These are phyloP conservation scores for Caerostris extrusa DNA, from an alignment of 1,140 invertebrate genomes.

Conservation along the genomic window DNA sequence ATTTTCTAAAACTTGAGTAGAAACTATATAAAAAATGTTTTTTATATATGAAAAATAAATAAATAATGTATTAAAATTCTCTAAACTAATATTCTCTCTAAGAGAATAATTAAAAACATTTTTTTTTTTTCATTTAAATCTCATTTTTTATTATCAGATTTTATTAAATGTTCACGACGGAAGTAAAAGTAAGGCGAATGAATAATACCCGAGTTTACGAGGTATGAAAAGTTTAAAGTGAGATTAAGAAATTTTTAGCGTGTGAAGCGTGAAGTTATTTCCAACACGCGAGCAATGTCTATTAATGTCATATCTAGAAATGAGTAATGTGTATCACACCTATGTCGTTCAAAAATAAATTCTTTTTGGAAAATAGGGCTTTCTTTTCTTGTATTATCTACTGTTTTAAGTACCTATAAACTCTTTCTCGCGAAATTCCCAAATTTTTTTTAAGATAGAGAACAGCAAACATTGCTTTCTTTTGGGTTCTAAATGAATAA, in stretches of 20 bases:
- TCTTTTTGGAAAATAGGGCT: background rate
- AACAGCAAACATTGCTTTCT: background rate
- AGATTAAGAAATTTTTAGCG: background rate
- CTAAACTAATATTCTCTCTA: too few species aligned
- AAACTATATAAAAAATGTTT: too few species aligned
- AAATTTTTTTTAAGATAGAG: background rate
- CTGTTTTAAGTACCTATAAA: background rate
- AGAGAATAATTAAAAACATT: too few species aligned
- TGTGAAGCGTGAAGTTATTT: slow-evolving; percentile 14
- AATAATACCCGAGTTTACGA: too few species aligned
- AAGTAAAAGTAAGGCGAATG: too few species aligned
- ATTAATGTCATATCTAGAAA: background rate
- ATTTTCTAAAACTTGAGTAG: too few species aligned
- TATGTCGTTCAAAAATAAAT: background rate
- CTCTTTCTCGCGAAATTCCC: background rate
- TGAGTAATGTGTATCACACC: background rate
- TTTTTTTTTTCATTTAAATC: too few species aligned
- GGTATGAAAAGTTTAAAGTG: background rate
- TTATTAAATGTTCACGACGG: too few species aligned
- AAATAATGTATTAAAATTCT: too few species aligned
- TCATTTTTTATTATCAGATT: too few species aligned
- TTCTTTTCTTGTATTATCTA: background rate
- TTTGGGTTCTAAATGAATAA: background rate
- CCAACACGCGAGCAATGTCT: background rate
- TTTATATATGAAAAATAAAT: too few species aligned